Base-by-base conservation (phyloP, 1,140 invertebrate genomes). In the Drosophila rhopaloa region DNA sequence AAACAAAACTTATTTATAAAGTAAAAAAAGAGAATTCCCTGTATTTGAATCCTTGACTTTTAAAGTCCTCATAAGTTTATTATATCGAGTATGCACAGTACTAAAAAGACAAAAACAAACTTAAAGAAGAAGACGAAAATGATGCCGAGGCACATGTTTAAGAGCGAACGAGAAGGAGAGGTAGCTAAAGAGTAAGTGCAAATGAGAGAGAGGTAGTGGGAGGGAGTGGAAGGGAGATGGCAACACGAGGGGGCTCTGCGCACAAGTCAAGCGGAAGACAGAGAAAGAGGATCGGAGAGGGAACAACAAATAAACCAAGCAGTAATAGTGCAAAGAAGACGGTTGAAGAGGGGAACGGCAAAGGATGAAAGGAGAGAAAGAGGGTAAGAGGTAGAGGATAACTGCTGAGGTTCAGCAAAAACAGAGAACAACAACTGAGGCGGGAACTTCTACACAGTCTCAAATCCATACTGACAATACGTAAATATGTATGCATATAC, bases 381-480 rank as follows among this genome's bases (percentile, higher is more conserved):
- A n/a, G n/a, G 57, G 37, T n/a, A 5, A 8, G 35, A 27, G 19
- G 4, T 27, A 35, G 38, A 14, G 29, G 54, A 50, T 44, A 43
- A 40, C 62, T 67, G 66, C 35, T 70, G 27, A 70, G 65, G 51
- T 71, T 71, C 37, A 50, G 51, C 51, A 71, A 71, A 83, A 84
- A 81, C 76, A 81, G 78, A 77, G 79, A 81, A 62, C 59, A 70
- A 73, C 62, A 67, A 46, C 75, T 65, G 37, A 58, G 19, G 70
- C 76, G 66, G 61, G 65, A 84, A 81, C 79, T 80, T 77, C 54
- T 60, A 74, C 63, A 80, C 54, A 76, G 56, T 67, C 19, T 32
- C 35, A 50, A 44, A 58, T 32, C 35, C 19, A 50, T 19, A 29
- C 7, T 29, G 8, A 37, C 14, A 19, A 19, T 19, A 19, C 19